Evolutionary conservation across 2,797 vertebrate species (phyloP).

Genomic region (Podarcis lilfordi): DNA sequence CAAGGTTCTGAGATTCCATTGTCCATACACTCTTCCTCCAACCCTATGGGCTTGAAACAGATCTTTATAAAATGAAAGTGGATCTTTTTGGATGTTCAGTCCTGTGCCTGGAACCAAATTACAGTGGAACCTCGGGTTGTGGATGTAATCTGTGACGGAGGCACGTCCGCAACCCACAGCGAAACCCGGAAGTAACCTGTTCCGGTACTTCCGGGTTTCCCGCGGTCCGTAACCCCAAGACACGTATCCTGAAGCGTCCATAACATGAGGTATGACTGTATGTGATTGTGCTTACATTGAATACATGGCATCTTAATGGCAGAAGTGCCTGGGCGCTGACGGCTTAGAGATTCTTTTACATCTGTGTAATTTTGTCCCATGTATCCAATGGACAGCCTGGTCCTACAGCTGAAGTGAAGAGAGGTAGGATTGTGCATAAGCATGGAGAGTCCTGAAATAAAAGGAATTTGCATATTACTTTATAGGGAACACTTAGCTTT

Average conservation of each 20-base stretch:
- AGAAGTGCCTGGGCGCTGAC: not conserved
- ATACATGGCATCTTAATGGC: not conserved
- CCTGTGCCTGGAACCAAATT: not conserved
- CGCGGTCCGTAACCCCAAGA: too few relatives aligned
- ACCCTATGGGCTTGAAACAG: not conserved
- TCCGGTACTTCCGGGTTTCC: too few relatives aligned
- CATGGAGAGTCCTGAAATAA: not conserved
- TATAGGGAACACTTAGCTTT: not conserved
- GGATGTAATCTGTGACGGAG: too few relatives aligned
- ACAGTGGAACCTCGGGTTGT: too few relatives aligned
- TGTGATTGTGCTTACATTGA: not conserved
- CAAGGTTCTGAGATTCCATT: not conserved
- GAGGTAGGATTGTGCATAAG: not conserved
- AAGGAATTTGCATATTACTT: not conserved
- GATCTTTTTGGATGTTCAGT: not conserved
- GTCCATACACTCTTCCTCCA: not conserved
- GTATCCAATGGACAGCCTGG: not conserved
- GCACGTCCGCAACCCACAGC: too few relatives aligned
- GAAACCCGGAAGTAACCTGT: too few relatives aligned
- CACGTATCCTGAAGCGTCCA: too few relatives aligned
- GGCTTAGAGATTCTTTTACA: not conserved
- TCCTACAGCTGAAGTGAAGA: not conserved
- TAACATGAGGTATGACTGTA: too few relatives aligned
- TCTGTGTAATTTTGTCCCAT: not conserved
- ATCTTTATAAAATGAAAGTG: not conserved